A percentile compares a stretch with the other conserved stretches of the same genome.
These are phyloP conservation scores for Phlogophora meticulosa DNA, from an alignment of 2,888 invertebrate species.

Conservation along the genomic window DNA sequence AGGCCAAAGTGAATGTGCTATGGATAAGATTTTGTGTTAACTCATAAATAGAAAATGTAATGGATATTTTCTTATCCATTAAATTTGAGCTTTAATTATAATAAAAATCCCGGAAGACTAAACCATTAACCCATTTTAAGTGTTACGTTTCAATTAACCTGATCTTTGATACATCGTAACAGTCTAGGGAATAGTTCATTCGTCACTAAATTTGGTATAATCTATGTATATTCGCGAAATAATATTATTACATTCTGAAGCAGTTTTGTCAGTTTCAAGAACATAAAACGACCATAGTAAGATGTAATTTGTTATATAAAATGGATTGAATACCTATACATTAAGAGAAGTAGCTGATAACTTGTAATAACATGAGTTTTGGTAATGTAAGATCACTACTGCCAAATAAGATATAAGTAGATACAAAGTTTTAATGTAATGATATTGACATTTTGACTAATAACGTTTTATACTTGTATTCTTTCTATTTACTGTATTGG, in stretches of 20 bases:
- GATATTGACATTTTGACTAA: slow-evolving; percentile 79
- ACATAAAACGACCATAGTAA: slow-evolving; percentile 80
- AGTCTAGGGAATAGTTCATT: slow-evolving; percentile 76
- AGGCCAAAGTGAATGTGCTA: slow-evolving; percentile 78
- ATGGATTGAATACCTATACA: slow-evolving; percentile 80
- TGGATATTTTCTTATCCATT: slow-evolving; percentile 82
- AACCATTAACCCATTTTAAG: slow-evolving; percentile 74
- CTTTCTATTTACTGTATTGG: slow-evolving; percentile 73
- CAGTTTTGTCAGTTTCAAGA: slow-evolving; percentile 73
- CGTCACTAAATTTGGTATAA: slow-evolving; percentile 76
- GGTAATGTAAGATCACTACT: slow-evolving; percentile 87
- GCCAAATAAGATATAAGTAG: slow-evolving; percentile 88
- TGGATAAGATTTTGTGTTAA: slow-evolving; percentile 79
- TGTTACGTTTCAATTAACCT: slow-evolving; percentile 68
- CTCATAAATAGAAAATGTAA: slow-evolving; percentile 76
- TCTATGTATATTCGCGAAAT: slow-evolving; percentile 76
- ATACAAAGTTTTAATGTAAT: slow-evolving; percentile 87
- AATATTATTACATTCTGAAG: slow-evolving; percentile 72
- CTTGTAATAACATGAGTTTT: slow-evolving; percentile 80
- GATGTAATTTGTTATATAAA: slow-evolving; percentile 85
- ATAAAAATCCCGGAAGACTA: slow-evolving; percentile 86
- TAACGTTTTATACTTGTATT: slow-evolving; percentile 85
- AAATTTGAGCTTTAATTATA: slow-evolving; percentile 91
- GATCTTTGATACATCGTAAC: slow-evolving; percentile 67
- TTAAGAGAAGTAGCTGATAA: slow-evolving; percentile 83